Conservation (phyloP, 2,113 vertebrate genomes). For the Siphamia tubifer region DNA sequence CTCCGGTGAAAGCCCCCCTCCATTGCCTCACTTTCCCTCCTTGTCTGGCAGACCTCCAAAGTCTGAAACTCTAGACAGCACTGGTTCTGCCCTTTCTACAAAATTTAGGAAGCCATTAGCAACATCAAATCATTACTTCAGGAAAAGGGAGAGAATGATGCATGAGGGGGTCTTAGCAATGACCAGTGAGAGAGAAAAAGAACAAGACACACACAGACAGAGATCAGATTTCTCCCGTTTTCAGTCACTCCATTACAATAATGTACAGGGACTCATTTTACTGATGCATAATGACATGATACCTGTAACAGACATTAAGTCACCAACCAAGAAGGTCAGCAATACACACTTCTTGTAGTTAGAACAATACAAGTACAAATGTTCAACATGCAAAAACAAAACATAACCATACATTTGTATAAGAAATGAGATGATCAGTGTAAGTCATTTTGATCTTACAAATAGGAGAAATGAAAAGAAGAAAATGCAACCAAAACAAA, state of each 20-base stretch:
- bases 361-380: not conserved
- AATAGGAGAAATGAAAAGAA: not conserved
- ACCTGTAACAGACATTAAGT: slow-evolving; percentile 68
- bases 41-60: slow-evolving; percentile 74
- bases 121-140: slow-evolving; percentile 90
- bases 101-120: slow-evolving; percentile 96
- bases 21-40: slow-evolving; percentile 30
- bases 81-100: slow-evolving; percentile 86
- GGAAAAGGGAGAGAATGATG: slow-evolving; percentile 47
- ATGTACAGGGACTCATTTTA: slow-evolving; percentile 85
- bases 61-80: slow-evolving; percentile 86
- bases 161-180: not conserved
- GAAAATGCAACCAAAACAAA: not conserved
- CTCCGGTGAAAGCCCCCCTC: slow-evolving; percentile 4
- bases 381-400: too few species aligned
- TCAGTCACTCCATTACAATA: slow-evolving; percentile 89
- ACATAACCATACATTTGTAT: too few species aligned
- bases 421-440: too few species aligned
- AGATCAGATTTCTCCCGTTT: slow-evolving; percentile 87
- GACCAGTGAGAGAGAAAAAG: slow-evolving; percentile 34
- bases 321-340: slow-evolving; percentile 25
- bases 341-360: not conserved
- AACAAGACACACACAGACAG: slow-evolving; percentile 40
- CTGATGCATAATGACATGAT: slow-evolving; percentile 75
- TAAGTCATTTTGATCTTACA: too few species aligned